Evolutionary conservation across 2,888 invertebrate species (phyloP).

Genomic region (Drosophila maculinotata): DNA sequence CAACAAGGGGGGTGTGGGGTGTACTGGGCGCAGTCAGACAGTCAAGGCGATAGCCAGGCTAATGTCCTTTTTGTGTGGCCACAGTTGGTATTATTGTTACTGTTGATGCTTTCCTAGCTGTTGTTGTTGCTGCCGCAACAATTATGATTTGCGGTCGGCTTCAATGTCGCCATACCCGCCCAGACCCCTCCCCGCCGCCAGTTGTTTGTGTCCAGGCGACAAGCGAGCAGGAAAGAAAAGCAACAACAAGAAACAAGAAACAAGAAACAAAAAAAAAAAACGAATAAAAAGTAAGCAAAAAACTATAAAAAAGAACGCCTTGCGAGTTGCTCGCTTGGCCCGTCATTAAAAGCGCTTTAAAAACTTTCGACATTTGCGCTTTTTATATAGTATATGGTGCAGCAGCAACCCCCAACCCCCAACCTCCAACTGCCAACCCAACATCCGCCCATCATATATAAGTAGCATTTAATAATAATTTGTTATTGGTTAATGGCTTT

Average conservation of each 20-base stretch:
- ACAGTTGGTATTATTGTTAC: constrained; percentile 49
- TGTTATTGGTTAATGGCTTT: constrained; percentile 62
- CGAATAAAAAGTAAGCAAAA: constrained; percentile 4
- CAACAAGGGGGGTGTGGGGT: constrained; percentile 1
- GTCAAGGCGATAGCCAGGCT: constrained; percentile 51
- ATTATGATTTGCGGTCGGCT: constrained; percentile 63
- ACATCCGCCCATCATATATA: constrained; percentile 12
- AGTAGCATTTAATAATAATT: constrained; percentile 53
- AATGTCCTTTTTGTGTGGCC: constrained; percentile 62
- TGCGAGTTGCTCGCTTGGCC: constrained; percentile 35
- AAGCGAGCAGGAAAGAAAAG: constrained; percentile 9
- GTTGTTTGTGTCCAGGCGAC: constrained; percentile 15
- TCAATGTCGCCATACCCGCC: constrained; percentile 24
- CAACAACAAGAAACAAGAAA: constrained; percentile 1
- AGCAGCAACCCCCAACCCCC: no score
- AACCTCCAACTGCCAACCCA: no score
- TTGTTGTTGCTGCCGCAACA: constrained; percentile 48
- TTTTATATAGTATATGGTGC: no score
- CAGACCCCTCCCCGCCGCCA: not conserved
- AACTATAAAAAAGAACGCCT: constrained; percentile 31
- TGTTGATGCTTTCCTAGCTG: constrained; percentile 9
- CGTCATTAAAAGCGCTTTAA: constrained; percentile 60
- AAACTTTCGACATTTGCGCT: constrained; percentile 42
- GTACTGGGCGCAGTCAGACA: constrained; percentile 24
- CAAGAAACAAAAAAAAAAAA: not conserved